Conservation (phyloP, 2,888 invertebrate genomes). For the Drosophila diplacantha region DNA sequence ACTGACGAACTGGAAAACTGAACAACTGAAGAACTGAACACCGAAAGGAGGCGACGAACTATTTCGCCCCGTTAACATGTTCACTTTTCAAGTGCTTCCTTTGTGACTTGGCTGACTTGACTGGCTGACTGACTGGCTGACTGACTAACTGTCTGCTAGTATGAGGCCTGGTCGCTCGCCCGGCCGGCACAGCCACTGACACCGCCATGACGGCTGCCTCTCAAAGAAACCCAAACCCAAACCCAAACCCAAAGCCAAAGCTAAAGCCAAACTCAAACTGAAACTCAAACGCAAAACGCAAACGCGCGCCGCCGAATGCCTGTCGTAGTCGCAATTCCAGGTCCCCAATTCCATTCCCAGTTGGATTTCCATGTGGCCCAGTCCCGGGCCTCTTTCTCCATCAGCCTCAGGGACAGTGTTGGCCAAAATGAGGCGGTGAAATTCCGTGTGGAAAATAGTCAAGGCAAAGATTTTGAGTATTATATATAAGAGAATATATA, state of each 20-base stretch:
- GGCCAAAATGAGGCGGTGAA: conserved; percentile 19
- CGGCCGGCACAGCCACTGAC: conserved; percentile 62
- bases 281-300: conserved; percentile 55
- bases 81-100: conserved; percentile 66
- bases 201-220: conserved; percentile 65
- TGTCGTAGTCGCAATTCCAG: conserved; percentile 29
- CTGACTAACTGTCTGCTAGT: conserved; percentile 57
- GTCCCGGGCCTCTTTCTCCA: conserved; percentile 16
- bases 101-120: conserved; percentile 46
- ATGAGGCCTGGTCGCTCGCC: conserved; percentile 46
- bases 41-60: conserved; percentile 64
- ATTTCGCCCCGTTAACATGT: conserved; percentile 68
- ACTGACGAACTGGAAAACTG: background rate
- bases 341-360: conserved; percentile 32
- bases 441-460: background rate
- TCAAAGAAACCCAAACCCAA: conserved; percentile 45
- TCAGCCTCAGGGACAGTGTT: conserved; percentile 29
- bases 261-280: conserved; percentile 39
- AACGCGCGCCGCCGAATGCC: conserved; percentile 57
- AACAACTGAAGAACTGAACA: conserved; percentile 48
- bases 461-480: background rate
- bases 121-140: conserved; percentile 41
- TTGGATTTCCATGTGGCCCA: conserved; percentile 22
- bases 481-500: background rate
- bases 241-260: conserved; percentile 28